Base-by-base conservation (phyloP, 2,888 invertebrate species). In the Celastrina argiolus region DNA sequence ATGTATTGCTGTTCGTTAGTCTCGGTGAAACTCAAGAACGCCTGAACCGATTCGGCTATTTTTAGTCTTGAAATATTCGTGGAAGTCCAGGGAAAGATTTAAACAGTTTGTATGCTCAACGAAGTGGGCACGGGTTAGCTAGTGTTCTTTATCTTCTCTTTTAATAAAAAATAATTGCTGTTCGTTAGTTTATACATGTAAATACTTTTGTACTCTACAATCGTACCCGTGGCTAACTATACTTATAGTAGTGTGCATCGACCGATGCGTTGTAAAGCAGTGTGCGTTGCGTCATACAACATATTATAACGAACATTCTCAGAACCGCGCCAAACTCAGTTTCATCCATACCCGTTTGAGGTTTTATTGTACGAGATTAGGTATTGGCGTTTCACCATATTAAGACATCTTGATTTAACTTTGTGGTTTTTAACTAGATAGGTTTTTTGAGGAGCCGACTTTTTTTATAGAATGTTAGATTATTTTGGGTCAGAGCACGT, bases 291-390 rank as follows among this genome's bases (percentile, higher is more conserved):
- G 77, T 75, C 64, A 36, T 51, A 64, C 67, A 16, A 45, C 42
- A 45, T 45, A 18, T 2, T 42, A 42, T 1, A 41, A 45, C 45
- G 18, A 18, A 7, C 45, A 82, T 88, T 88, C 88, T 83, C 75
- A 81, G 87, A 88, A 88, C 77, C 81, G 79, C 78, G 80, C 79
- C 83, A 81, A 82, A 82, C 79, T 77, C 36, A 42, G 58, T 18
- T 41, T 66, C 58, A 41, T 42, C 18, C 39, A 66, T 41, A 59
- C 18, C 28, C 41, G 59, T 42, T 10, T 14, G 12, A 45, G 28
- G 26, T 16, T 28, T 64, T 42, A 36, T 16, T 28, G 45, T 42
- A 36, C 12, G 28, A 18, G 18, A 45, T 45, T 42, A 45, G 18
- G 10, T 45, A 18, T 45, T 45, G 45, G 45, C 18, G 18, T 18